These are phyloP conservation scores for Aleiodes leptofemur DNA, from an alignment of 2,888 invertebrate species.

Conservation along the genomic window DNA sequence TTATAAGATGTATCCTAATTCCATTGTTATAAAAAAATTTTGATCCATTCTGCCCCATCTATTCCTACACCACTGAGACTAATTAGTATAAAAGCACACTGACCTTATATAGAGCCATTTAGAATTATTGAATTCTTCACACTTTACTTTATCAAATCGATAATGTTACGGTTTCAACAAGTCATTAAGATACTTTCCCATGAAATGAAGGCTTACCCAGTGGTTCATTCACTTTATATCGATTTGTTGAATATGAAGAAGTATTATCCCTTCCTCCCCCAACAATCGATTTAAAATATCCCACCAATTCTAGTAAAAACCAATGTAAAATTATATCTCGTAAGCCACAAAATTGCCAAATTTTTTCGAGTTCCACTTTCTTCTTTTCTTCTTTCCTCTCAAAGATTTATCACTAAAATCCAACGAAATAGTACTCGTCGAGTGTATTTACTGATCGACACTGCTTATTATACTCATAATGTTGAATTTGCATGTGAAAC, in stretches of 20 bases:
- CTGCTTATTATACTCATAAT: background rate
- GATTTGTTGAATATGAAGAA: slow-evolving; percentile 59
- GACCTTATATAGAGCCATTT: slow-evolving; percentile 59
- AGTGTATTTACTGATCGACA: too few relatives aligned
- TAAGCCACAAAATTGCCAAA: slow-evolving; percentile 18
- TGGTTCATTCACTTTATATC: slow-evolving; percentile 69
- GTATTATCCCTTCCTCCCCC: slow-evolving; percentile 11
- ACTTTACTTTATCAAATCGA: slow-evolving; percentile 33
- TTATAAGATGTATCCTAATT: too few relatives aligned
- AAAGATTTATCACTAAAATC: too few relatives aligned
- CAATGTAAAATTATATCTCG: slow-evolving; percentile 5
- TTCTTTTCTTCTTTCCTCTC: too few relatives aligned
- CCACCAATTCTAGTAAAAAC: slow-evolving; percentile 20
- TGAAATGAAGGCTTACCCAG: slow-evolving; percentile 65
- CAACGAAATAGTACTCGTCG: background rate
- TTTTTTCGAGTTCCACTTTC: background rate
- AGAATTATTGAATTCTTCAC: slow-evolving; percentile 40
- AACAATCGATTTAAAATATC: background rate
- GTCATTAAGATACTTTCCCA: slow-evolving; percentile 59
- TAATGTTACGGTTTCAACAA: slow-evolving; percentile 38
- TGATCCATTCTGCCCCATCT: background rate
- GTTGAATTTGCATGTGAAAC: slow-evolving; percentile 20
- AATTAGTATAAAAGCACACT: slow-evolving; percentile 17
- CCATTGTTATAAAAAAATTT: too few relatives aligned
- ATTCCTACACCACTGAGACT: background rate